Evolutionary conservation across 2,797 vertebrate species (phyloP).

Genomic region (Tapera naevia): DNA sequence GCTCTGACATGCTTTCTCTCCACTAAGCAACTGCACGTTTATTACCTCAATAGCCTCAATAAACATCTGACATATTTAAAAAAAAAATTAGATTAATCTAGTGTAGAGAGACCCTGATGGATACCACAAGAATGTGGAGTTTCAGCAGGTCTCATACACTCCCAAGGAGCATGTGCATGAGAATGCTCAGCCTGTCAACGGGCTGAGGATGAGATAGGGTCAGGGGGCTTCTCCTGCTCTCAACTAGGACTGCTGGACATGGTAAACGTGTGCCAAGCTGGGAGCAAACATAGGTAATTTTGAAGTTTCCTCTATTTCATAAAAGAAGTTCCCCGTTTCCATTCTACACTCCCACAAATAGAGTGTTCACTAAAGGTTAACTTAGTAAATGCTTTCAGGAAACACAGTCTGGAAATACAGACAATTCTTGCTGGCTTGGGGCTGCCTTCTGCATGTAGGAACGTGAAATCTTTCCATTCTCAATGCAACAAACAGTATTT

Average conservation of each 20-base stretch:
- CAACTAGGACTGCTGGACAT: neutral
- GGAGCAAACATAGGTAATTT: neutral
- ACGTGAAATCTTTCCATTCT: constrained; percentile 13
- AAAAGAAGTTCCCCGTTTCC: constrained; percentile 26
- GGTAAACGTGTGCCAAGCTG: neutral
- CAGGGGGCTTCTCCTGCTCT: neutral
- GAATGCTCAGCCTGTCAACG: neutral
- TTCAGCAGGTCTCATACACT: accelerated
- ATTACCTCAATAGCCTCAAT: neutral
- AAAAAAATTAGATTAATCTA: neutral
- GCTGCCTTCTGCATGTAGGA: neutral
- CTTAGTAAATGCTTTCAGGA: neutral
- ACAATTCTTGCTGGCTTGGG: neutral
- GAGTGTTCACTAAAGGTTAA: neutral
- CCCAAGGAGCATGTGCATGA: accelerated
- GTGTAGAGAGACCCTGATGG: neutral
- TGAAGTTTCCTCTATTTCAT: neutral
- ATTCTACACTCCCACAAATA: neutral
- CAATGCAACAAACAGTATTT: neutral
- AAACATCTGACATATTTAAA: neutral
- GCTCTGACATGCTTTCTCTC: neutral
- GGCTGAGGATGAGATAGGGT: neutral
- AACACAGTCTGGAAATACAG: neutral
- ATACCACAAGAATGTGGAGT: neutral
- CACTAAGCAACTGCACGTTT: neutral